A percentile compares a stretch with the other conserved stretches of the same genome.
Conservation (phyloP, 1,140 invertebrate species). For the Periplaneta americana region DNA sequence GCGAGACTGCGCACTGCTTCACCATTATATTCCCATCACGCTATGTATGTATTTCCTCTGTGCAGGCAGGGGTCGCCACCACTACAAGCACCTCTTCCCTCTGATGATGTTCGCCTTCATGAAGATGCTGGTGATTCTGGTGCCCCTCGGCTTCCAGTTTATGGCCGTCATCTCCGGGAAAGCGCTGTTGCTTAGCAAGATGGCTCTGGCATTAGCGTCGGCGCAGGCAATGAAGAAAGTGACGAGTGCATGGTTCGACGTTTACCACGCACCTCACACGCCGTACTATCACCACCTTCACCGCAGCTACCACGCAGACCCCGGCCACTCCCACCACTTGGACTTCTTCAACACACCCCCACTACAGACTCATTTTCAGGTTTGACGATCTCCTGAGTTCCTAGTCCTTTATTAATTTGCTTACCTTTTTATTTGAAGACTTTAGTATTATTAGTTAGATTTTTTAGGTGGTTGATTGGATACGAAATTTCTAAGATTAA, state of each 20-base stretch:
- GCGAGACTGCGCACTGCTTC: too few relatives aligned
- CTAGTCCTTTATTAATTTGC: background rate
- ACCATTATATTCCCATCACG: too few relatives aligned
- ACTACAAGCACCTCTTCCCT: slow-evolving; percentile 30
- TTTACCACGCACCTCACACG: background rate
- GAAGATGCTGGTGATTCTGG: slow-evolving; percentile 28
- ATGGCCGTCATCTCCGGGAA: slow-evolving; percentile 33
- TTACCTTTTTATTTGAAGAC: too few relatives aligned
- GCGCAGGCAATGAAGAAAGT: slow-evolving; percentile 25
- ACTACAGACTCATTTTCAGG: background rate
- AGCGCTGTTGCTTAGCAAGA: slow-evolving; percentile 30
- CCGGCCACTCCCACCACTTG: background rate
- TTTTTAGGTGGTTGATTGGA: too few relatives aligned
- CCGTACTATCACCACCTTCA: background rate
- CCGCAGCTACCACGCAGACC: background rate
- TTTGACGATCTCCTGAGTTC: background rate
- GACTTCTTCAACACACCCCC: too few relatives aligned
- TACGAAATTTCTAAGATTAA: background rate
- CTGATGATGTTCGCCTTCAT: slow-evolving; percentile 32
- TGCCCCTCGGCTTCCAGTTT: slow-evolving; percentile 34
- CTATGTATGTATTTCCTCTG: too few relatives aligned
- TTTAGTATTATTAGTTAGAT: too few relatives aligned
- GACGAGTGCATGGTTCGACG: slow-evolving; percentile 6
- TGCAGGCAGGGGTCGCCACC: slow-evolving; percentile 10
- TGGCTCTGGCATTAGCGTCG: slow-evolving; percentile 28